Base-by-base conservation (phyloP, 2,113 vertebrate genomes). In the Saimiri boliviensis region DNA sequence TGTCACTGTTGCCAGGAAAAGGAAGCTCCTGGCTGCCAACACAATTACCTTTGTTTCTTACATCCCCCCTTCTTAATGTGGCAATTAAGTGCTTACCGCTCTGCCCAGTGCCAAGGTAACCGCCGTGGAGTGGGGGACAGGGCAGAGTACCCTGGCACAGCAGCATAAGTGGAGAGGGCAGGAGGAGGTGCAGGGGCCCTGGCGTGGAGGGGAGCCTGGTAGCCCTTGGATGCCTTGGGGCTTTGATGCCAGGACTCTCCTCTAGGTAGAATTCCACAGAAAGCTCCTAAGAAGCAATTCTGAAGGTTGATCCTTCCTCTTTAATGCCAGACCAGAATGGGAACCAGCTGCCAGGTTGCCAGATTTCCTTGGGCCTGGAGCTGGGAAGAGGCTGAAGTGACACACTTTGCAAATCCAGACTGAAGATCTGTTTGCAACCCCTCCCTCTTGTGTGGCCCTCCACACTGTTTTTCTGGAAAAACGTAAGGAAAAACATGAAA, bases 31-130 rank as follows among this genome's bases (percentile, higher is more conserved):
- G 97, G 97, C 97, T 98, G 96, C 95, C 97, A 96, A 91, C 97
- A 91, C 91, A 98, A 98, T 98, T 98, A 97, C 98, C 73, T 97
- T 98, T 98, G 97, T 98, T 97, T 98, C 98, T 97, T 96, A 97
- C 93, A 70, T 91, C 96, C 97, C 94, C 98, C 96, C 66, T 95
- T 97, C 98, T 98, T 98, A 98, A 98, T 98, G 98, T 98, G 98
- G 98, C 98, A 98, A 89, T 98, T 98, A 98, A 98, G 98, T 97
- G 98, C 98, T 99, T 98, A 97, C 98, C 92, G 93, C 97, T 98
- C 58, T 97, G 89, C 94, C 79, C 27, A 54, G 87, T 98, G 98
- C 97, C 98, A 97, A 96, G 96, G 97, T 96, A 97, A 98, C 96
- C 84, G 25, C 87, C 3, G 1, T 71, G 87, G 81, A 94, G 96